Evolutionary conservation across 2,888 invertebrate species (phyloP).

Genomic region (Amphiduros pacificus): DNA sequence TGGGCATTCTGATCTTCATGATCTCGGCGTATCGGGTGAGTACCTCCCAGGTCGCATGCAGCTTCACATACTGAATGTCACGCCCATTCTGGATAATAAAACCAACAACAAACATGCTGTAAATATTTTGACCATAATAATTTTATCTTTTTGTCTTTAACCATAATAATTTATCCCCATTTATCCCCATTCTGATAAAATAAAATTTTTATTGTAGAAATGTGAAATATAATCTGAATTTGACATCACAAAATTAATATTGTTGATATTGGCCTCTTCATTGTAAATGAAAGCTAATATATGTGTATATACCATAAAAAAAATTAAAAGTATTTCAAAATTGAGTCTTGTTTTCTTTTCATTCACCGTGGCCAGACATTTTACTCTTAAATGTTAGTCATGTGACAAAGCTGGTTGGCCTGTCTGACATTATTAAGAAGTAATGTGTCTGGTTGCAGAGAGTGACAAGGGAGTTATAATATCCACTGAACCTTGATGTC

Average conservation of each 20-base stretch:
- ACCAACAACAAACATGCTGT: background rate
- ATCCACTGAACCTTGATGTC: slow-evolving; percentile 26
- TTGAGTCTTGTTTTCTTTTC: too few species aligned
- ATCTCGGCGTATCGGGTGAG: slow-evolving; percentile 87
- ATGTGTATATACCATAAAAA: background rate
- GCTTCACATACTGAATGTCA: slow-evolving; percentile 80
- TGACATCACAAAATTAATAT: too few species aligned
- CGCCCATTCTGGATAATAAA: slow-evolving; percentile 61
- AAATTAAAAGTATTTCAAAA: too few species aligned
- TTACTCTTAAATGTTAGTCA: too few species aligned
- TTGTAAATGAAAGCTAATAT: too few species aligned
- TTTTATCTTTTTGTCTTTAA: background rate
- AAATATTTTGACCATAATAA: background rate
- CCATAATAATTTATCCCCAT: background rate
- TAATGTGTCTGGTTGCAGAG: background rate
- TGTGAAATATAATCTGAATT: background rate
- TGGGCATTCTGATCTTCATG: slow-evolving; percentile 88
- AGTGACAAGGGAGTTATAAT: background rate
- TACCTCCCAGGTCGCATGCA: slow-evolving; percentile 83
- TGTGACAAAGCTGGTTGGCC: too few species aligned
- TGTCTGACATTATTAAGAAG: too few species aligned
- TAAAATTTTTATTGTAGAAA: too few species aligned
- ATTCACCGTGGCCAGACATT: too few species aligned
- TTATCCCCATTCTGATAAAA: too few species aligned
- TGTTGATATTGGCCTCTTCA: too few species aligned